Conservation (phyloP, 37 sponge, comb jelly and placozoan species). For the Ianthella basta region DNA sequence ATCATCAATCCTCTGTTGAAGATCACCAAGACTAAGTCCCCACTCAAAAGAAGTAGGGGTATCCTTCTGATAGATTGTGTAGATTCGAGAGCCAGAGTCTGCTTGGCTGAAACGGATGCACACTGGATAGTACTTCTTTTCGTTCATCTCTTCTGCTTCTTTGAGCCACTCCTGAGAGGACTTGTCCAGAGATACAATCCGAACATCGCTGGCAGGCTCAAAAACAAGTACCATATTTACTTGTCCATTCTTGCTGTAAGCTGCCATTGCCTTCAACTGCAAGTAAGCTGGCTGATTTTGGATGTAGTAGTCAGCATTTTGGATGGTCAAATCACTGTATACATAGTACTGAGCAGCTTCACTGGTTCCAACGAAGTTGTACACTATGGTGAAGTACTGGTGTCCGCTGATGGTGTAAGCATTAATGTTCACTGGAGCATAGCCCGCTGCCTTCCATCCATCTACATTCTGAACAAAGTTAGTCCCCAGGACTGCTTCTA, state of each 20-base stretch:
- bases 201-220: not conserved
- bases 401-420: not conserved
- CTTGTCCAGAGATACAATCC: not conserved
- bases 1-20: not conserved
- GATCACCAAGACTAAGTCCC: not conserved
- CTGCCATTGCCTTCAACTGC: not conserved
- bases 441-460: not conserved
- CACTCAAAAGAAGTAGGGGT: not conserved
- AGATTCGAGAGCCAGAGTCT: not conserved
- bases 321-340: not conserved
- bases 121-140: not conserved
- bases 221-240: not conserved
- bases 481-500: not conserved
- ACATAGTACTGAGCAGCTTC: not conserved
- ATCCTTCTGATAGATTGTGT: not conserved
- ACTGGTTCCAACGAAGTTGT: not conserved
- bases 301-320: not conserved
- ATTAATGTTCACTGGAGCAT: not conserved
- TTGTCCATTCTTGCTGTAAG: not conserved
- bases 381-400: not conserved
- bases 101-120: not conserved
- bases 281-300: not conserved
- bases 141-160: not conserved
- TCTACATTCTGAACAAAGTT: not conserved
- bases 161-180: not conserved